A percentile compares a stretch with the other conserved stretches of the same genome.
Conservation (phyloP, 2,113 vertebrate species). For the Xiphias gladius region DNA sequence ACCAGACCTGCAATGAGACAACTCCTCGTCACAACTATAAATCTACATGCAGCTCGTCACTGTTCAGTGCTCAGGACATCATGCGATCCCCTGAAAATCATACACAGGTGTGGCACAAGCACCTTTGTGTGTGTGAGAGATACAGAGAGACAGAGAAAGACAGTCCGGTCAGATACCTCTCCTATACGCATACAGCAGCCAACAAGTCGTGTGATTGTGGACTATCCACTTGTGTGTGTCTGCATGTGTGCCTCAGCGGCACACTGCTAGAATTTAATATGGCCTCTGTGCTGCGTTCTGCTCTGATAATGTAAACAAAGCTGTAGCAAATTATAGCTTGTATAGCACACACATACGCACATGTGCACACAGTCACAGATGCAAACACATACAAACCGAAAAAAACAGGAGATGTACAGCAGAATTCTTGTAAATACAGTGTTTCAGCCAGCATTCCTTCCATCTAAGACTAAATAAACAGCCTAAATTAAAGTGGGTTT, state of each 20-base stretch:
- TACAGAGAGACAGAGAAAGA: slow-evolving; percentile 14
- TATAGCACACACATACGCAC: slow-evolving; percentile 41
- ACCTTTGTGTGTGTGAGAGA: slow-evolving; percentile 3
- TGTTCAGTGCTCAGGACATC: slow-evolving; percentile 69
- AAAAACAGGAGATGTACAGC: slow-evolving; percentile 56
- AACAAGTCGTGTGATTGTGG: slow-evolving; percentile 61
- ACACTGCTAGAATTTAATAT: slow-evolving; percentile 68
- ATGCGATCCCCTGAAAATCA: slow-evolving; percentile 80
- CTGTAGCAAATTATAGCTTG: slow-evolving; percentile 73
- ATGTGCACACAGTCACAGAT: slow-evolving; percentile 21
- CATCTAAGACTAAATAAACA: slow-evolving; percentile 81
- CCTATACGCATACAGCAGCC: slow-evolving; percentile 12
- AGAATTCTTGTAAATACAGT: slow-evolving; percentile 72
- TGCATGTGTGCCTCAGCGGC: slow-evolving; percentile 32
- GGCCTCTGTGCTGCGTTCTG: slow-evolving; percentile 66
- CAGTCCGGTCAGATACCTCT: slow-evolving; percentile 41
- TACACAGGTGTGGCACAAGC: slow-evolving; percentile 76
- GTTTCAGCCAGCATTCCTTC: slow-evolving; percentile 74
- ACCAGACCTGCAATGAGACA: slow-evolving; percentile 63
- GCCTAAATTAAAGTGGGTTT: slow-evolving; percentile 62
- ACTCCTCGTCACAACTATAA: slow-evolving; percentile 77
- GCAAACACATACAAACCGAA: slow-evolving; percentile 23
- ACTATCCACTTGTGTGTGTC: slow-evolving; percentile 9
- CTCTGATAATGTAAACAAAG: slow-evolving; percentile 82
- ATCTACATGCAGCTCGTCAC: slow-evolving; percentile 81